Conservation (phyloP, 2,797 vertebrate genomes). For the Spinus pinus region DNA sequence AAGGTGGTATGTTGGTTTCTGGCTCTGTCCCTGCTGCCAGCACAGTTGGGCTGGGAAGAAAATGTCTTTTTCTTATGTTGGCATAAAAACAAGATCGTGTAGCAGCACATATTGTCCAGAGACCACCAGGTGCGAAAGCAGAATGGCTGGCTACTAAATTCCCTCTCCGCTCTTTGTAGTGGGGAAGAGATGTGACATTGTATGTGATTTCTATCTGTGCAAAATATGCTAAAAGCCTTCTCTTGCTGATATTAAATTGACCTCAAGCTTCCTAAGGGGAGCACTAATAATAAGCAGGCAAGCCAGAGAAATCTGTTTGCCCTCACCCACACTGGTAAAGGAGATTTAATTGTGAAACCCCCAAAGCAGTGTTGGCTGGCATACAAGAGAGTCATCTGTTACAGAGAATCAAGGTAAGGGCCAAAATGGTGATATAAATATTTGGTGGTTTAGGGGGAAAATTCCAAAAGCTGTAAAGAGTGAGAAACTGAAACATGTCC, state of each 20-base stretch:
- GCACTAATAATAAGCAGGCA: neutral
- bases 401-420: neutral
- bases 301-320: neutral
- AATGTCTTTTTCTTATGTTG: neutral
- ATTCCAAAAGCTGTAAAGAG: neutral
- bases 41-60: slow-evolving; percentile 31
- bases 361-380: neutral
- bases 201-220: neutral
- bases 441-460: neutral
- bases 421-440: neutral
- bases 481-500: neutral
- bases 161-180: neutral
- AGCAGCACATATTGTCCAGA: neutral
- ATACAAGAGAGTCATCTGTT: neutral
- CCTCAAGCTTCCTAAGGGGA: neutral
- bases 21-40: neutral
- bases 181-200: neutral
- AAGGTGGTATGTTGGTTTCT: neutral
- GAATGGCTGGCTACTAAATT: neutral
- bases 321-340: neutral
- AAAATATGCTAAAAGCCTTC: slow-evolving; percentile 5
- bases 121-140: slow-evolving; percentile 29
- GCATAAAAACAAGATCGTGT: neutral
- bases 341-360: neutral
- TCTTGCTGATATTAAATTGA: neutral